Base-by-base conservation (phyloP, 2,888 invertebrate genomes). In the Sepioteuthis lessoniana region DNA sequence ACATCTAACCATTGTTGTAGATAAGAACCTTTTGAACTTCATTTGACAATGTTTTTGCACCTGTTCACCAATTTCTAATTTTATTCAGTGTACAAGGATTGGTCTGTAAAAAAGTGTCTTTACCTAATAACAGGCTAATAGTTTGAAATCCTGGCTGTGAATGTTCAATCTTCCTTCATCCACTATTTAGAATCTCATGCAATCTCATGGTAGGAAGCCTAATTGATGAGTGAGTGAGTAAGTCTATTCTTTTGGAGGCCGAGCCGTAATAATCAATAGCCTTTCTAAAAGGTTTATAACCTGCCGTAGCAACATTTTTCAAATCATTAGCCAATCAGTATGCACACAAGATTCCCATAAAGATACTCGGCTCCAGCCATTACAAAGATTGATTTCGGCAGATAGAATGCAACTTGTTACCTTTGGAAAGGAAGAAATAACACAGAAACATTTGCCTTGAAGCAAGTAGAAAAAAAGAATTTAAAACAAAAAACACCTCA, bases 321-420 rank as follows among this genome's bases (percentile, higher is more conserved):
- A n/a, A 76, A 76, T 76, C 76, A 76, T 76, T 76, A 76, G 76
- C n/a, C n/a, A 35, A 76, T 76, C 76, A 76, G 76, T 76, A 76
- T 76, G 76, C 76, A 76, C 76, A 76, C 76, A 76, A 76, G 76
- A 76, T n/a, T 76, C 76, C 16, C 76, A 76, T 76, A 76, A 76
- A 76, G 76, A 76, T 76, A n/a, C n/a, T 76, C n/a, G 35, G 76
- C 76, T 76, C 76, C 76, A 35, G 76, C 76, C n/a, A 76, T 76
- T 76, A 76, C n/a, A n/a, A 76, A n/a, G 76, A 76, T 76, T 76
- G 76, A 76, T 76, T 76, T 76, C 76, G 10, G 76, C 10, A 76
- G n/a, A 76, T 1, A 76, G 31, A 76, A 76, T 76, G 76, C 76
- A 76, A 76, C 76, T 76, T 76, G 31, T n/a, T 76, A 76, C n/a